Base-by-base conservation (phyloP, 2,113 vertebrate species). In the Chaenogobius annularis region DNA sequence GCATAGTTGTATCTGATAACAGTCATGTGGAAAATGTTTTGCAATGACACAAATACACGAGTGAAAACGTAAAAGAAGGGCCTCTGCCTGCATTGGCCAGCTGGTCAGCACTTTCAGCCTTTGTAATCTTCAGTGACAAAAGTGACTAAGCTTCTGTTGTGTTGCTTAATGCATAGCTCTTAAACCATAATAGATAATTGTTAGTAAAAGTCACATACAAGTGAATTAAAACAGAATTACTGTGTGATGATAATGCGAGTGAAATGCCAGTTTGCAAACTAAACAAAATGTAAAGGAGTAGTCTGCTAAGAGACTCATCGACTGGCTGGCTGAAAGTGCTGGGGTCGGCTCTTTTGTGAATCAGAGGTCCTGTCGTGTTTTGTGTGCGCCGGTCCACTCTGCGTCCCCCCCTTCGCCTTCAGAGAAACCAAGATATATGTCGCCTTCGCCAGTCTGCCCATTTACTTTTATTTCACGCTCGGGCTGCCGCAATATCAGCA, bases 401-500 rank as follows among this genome's bases (percentile, higher is more conserved):
- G 50, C 70, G 85, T 91, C 80, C 83, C 61, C 15, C 26, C 26
- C 26, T 31, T 80, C 62, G 81, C 86, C 85, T 80, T 89, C 86
- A 85, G 78, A 88, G 86, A 89, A 87, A 90, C 84, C 65, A 87
- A 83, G 85, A 92, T 89, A 81, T 91, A 89, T 91, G 84, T 89
- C 70, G 73, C 86, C 80, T 74, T 78, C 84, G 85, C 77, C 83
- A 77, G 75, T 80, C 83, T 85, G 76, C 74, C 85, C 84, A 87
- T 92, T 90, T 91, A 88, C 83, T 90, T 90, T 90, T 88, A 87
- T 90, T 91, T 91, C 88, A 90, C 78, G 78, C 90, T 86, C 14
- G 66, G 88, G 88, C 79, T 87, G 84, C 82, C 84, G 80, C 85
- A 89, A 83, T 90, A 87, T 91, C 76, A 26, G 70, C 66, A 78